Base-by-base conservation (phyloP, 2,113 vertebrate species). In the Dryoscopus gambensis region DNA sequence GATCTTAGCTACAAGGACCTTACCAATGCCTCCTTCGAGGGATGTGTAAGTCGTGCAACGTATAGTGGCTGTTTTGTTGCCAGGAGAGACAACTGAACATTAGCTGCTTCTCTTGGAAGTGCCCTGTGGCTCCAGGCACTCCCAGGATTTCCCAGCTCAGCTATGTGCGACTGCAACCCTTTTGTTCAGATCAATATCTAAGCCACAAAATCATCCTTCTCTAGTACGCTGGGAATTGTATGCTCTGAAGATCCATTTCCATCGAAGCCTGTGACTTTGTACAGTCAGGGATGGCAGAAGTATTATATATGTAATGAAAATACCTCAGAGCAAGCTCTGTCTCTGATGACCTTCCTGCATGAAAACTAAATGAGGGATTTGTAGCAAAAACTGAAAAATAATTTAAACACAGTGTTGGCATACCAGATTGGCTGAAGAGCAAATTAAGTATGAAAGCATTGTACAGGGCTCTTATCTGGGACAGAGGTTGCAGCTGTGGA, bases 181-280 rank as follows among this genome's bases (percentile, higher is more conserved):
- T 71, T 46, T 70, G 31, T 71, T 94, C 60, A 89, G 20, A 63
- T 80, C 69, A 75, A 16, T 64, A 59, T n/a, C 57, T 71, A 49
- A 83, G 28, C 24, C n/a, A 73, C 40, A 64, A 77, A 70, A 56
- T 37, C 18, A 76, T 76, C 31, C 62, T 78, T 89, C 21, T 89
- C 8, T 46, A 25, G 31, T 28, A 57, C 0, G 0, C 14, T 69
- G 75, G n/a, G 53, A 77, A 13, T 44, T 7, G 1, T 40, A 44
- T 42, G 40, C 50, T 84, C 67, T 60, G 67, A 95, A 31, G 44
- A 57, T 64, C 28, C 40, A 30, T 82, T 85, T 52, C 12, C 4
- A 23, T 84, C 57, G n/a, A 27, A 79, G n/a, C 23, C 21, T 5
- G 4, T 53, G 59, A 70, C 63, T 53, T 87, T 87, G 39, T 55